phyloP scores from a whole-genome alignment of 2,888 invertebrate species.

The Allophyes oxyacanthae region DNA sequence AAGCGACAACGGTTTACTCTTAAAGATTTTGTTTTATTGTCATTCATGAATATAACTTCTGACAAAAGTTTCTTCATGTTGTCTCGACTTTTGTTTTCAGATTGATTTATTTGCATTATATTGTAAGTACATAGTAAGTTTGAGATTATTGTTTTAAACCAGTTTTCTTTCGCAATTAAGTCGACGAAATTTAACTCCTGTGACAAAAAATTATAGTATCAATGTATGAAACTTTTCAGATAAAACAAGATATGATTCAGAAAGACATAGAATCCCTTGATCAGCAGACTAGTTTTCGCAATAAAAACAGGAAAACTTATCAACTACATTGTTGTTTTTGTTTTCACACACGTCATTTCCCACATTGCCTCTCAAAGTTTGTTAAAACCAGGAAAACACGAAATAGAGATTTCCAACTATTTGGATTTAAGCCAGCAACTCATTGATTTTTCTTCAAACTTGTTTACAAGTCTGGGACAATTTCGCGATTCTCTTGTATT shows the following conservation, averaged over 20 bases:
- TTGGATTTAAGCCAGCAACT: slow-evolving; percentile 67
- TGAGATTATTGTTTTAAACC: neutral
- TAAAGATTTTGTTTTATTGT: slow-evolving; percentile 40
- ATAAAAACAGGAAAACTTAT: neutral
- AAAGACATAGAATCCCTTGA: too few relatives aligned
- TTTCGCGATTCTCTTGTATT: slow-evolving; percentile 53
- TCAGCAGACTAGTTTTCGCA: too few relatives aligned
- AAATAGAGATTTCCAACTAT: slow-evolving; percentile 47
- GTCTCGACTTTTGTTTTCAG: slow-evolving; percentile 10
- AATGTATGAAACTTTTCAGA: too few relatives aligned
- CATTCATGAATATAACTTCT: slow-evolving; percentile 34
- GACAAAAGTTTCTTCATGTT: slow-evolving; percentile 20
- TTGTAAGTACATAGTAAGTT: neutral
- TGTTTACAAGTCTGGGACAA: slow-evolving; percentile 64
- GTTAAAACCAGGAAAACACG: slow-evolving; percentile 16
- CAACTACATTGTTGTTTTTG: neutral
- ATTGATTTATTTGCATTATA: slow-evolving; percentile 6
- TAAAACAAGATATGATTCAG: too few relatives aligned
- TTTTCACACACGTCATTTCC: slow-evolving; percentile 2
- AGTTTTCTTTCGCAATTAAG: too few relatives aligned
- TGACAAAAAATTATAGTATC: too few relatives aligned
- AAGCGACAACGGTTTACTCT: slow-evolving; percentile 43
- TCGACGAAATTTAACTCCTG: too few relatives aligned
- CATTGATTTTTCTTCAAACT: slow-evolving; percentile 68
- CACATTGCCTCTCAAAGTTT: slow-evolving; percentile 5